These are phyloP conservation scores for Leucopsar rothschildi DNA, from an alignment of 2,113 vertebrate species.

Conservation along the genomic window DNA sequence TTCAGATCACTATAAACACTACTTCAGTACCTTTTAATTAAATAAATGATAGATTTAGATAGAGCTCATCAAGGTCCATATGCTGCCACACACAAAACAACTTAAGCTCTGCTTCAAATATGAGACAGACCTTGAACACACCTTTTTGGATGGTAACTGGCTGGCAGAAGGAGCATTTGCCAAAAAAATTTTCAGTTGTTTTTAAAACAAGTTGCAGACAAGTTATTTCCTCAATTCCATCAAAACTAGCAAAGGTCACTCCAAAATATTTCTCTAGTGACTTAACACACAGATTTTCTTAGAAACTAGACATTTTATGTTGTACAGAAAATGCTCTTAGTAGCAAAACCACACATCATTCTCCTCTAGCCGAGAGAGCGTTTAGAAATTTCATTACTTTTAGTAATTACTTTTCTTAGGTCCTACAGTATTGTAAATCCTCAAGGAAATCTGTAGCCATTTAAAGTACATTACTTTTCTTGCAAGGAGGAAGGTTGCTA, in stretches of 20 bases:
- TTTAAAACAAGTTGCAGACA: neutral
- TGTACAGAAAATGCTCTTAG: neutral
- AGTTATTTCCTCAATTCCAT: neutral
- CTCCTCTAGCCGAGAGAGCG: neutral
- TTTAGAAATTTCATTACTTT: conserved; percentile 6
- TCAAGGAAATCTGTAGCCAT: neutral
- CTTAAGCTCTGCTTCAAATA: neutral
- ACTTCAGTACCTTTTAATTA: neutral
- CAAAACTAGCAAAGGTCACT: neutral
- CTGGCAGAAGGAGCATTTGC: neutral
- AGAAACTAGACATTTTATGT: neutral
- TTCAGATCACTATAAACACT: neutral
- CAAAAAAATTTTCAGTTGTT: neutral
- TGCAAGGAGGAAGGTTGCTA: neutral
- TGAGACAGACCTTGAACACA: neutral
- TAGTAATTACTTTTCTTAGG: neutral
- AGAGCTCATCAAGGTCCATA: neutral
- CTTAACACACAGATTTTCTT: neutral
- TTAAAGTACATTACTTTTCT: neutral
- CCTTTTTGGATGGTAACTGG: neutral
- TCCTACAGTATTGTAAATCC: neutral
- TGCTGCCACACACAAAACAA: neutral
- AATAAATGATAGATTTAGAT: neutral
- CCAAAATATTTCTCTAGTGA: neutral
- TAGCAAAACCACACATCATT: neutral